These are phyloP conservation scores for Tetranychus truncatus DNA, from an alignment of 2,888 invertebrate species.

Conservation along the genomic window DNA sequence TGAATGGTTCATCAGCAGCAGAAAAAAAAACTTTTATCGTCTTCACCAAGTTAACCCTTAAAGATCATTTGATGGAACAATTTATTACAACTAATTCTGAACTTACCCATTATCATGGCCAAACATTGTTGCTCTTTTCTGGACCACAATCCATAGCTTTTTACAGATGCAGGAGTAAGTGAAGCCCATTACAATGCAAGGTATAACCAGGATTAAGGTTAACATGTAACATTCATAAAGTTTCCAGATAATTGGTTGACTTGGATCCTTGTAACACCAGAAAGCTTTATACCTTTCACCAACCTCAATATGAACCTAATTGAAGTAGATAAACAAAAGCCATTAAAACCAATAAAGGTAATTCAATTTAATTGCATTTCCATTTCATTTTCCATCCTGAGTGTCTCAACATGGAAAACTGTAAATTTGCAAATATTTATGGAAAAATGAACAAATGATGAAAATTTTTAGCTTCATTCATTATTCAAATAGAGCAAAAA, in stretches of 20 bases:
- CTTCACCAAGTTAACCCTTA: neutral
- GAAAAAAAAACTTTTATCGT: too few species aligned
- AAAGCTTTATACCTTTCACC: conserved; percentile 35
- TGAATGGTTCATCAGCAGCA: neutral
- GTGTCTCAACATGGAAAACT: too few species aligned
- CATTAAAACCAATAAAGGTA: neutral
- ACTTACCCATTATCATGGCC: conserved; percentile 23
- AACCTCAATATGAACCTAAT: conserved; percentile 36
- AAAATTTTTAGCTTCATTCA: too few species aligned
- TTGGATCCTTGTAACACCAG: conserved; percentile 44
- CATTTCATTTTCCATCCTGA: neutral
- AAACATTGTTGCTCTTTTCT: conserved; percentile 42
- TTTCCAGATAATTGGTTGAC: conserved; percentile 36
- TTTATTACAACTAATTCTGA: neutral
- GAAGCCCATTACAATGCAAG: conserved; percentile 45
- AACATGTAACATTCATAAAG: conserved; percentile 47
- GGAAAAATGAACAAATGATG: too few species aligned
- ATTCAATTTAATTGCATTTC: neutral
- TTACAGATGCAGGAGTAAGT: conserved; percentile 47
- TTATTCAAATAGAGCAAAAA: too few species aligned
- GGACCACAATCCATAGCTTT: conserved; percentile 46
- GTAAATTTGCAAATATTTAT: too few species aligned
- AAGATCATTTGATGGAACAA: neutral
- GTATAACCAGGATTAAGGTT: conserved; percentile 43
- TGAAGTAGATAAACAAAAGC: conserved; percentile 16